Evolutionary conservation across 2,797 vertebrate genomes (phyloP), one percentile per base, ranked within the genome.

Genomic region (Staurois parvus): DNA sequence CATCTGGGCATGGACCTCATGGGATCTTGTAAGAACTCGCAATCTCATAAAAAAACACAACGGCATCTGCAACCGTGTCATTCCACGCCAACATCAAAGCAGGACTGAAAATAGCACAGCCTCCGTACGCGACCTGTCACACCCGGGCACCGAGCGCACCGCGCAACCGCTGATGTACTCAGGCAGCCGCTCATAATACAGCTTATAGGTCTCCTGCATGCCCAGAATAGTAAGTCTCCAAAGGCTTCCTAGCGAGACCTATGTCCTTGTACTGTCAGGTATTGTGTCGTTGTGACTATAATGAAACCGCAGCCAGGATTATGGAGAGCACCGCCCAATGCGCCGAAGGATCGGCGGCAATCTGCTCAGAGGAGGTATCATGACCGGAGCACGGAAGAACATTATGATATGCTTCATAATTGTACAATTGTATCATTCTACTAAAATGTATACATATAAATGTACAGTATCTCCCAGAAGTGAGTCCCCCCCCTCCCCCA

Each of bases 131-230:
- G 37, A n/a, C 3, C 69, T 72, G 69, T 40, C 69, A 72, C 69
- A 72, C 21, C 37, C 69, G 10, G 32, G 30, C 69, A 40, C 32
- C 3, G 15, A 32, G 30, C 69, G 7, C 59, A 12, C 12, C 28
- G 64, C n/a, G 64, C 26, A 2, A 11, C 64, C 12, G 4, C 64
- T 29, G 64, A 66, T 66, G 11, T 13, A 29, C 28, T 66, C 26
- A 29, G 64, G 28, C 64, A 29, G 64, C 64, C 64, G 12, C n/a
- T 66, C 64, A 66, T 66, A 66, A 66, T 66, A 66, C 64, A 66
- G 64, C 64, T 66, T 29, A 26, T 29, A 66, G 64, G 64, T 66
- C 26, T 66, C 64, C 64, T 10, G 4, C 10, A 29, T 28, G n/a
- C 52, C 64, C 64, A 29, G 64, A 29, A 66, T 66, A 66, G 64